These are phyloP conservation scores for Argyresthia goedartella DNA, from an alignment of 2,888 invertebrate species.

Conservation along the genomic window DNA sequence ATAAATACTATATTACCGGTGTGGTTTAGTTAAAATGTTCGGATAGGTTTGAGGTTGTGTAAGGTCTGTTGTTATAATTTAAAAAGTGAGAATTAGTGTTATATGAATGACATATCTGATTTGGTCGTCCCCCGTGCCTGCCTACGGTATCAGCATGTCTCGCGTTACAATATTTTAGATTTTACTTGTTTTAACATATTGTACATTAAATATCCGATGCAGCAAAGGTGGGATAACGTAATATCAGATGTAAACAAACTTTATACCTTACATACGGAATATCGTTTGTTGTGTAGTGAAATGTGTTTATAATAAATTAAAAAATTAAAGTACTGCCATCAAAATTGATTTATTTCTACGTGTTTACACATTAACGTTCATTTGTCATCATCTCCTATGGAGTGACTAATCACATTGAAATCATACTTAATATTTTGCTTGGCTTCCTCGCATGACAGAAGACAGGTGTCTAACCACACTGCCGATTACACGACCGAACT, in stretches of 20 bases:
- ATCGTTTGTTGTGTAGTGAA: conserved; percentile 35
- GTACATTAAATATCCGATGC: not conserved
- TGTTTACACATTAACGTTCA: not conserved
- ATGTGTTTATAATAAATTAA: conserved; percentile 44
- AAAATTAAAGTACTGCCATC: conserved; percentile 37
- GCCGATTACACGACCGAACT: too few relatives aligned
- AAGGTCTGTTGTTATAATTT: not conserved
- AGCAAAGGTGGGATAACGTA: not conserved
- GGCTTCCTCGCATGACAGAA: too few relatives aligned
- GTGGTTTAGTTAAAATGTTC: not conserved
- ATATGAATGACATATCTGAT: too few relatives aligned
- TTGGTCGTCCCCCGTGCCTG: too few relatives aligned
- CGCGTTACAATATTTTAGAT: not conserved
- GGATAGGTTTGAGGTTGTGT: not conserved
- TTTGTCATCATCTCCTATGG: not conserved
- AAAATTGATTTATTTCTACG: not conserved
- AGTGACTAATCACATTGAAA: too few relatives aligned
- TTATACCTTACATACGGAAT: not conserved
- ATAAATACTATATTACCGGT: not conserved
- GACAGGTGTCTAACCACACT: too few relatives aligned
- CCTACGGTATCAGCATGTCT: not conserved
- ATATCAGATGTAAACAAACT: not conserved
- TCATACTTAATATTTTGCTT: too few relatives aligned
- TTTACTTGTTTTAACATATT: not conserved
- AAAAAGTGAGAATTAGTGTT: not conserved